Evolutionary conservation across 1,140 invertebrate species (phyloP).

Genomic region (Copidosoma floridanum): DNA sequence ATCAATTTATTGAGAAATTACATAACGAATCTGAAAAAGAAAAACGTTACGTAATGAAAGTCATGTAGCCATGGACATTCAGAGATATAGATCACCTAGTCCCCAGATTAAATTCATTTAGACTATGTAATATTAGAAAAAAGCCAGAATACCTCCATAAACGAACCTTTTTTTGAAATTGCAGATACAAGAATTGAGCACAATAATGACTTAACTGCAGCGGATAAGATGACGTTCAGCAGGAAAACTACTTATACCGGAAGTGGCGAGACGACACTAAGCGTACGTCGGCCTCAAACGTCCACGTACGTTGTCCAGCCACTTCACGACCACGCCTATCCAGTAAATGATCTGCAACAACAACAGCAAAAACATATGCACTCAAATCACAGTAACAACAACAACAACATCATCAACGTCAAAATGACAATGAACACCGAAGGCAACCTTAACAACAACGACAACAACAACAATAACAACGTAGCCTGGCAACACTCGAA

Average conservation of each 20-base stretch:
- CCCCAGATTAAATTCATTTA: too few species aligned
- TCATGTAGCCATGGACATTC: too few species aligned
- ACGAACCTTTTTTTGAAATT: too few species aligned
- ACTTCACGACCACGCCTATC: not conserved
- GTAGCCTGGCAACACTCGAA: not conserved
- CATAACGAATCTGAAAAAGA: too few species aligned
- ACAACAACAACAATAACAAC: not conserved
- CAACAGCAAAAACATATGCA: constrained; percentile 13
- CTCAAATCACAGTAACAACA: not conserved
- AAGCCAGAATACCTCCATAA: too few species aligned
- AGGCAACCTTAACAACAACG: constrained; percentile 6
- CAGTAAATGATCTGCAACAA: constrained; percentile 1
- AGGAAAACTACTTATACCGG: not conserved
- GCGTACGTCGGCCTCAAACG: not conserved
- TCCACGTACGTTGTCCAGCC: not conserved
- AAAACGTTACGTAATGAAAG: too few species aligned
- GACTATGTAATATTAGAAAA: too few species aligned
- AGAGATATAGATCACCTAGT: too few species aligned
- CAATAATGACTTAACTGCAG: constrained; percentile 33
- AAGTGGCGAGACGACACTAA: not conserved
- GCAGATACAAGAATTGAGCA: constrained; percentile 43
- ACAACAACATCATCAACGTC: not conserved
- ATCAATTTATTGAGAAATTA: too few species aligned
- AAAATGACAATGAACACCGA: not conserved
- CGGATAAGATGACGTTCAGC: constrained; percentile 25